These are phyloP conservation scores for Petrolisthes cinctipes DNA, from an alignment of 2,888 invertebrate genomes.

Conservation along the genomic window DNA sequence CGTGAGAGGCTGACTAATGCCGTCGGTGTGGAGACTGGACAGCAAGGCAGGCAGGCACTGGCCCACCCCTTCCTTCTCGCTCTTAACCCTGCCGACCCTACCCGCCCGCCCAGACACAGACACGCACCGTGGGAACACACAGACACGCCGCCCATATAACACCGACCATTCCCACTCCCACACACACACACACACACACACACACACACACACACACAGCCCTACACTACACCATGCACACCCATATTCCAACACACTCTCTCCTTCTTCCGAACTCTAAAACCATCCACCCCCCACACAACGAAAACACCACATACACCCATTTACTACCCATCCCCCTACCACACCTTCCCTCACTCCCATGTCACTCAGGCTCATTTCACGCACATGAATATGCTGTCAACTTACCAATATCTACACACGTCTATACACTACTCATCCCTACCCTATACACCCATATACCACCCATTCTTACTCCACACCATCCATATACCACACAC, in stretches of 20 bases:
- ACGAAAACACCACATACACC: not conserved
- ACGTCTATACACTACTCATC: not conserved
- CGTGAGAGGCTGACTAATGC: constrained; percentile 31
- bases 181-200: not conserved
- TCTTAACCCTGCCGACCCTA: constrained; percentile 7
- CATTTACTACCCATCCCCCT: not conserved
- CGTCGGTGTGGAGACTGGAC: not conserved
- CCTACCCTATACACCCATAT: not conserved
- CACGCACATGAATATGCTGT: not conserved
- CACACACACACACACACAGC: not conserved
- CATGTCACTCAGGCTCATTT: not conserved
- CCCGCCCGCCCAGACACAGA: constrained; percentile 11
- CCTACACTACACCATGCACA: not conserved
- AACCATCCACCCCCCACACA: not conserved
- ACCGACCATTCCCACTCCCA: not conserved
- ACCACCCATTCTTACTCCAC: not conserved
- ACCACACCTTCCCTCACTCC: not conserved
- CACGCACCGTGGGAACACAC: constrained; percentile 37
- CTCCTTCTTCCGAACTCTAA: not conserved
- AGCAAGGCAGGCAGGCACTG: constrained; percentile 1
- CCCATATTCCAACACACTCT: not conserved
- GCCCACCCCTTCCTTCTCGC: not conserved
- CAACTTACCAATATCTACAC: not conserved
- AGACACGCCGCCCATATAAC: constrained; percentile 1
- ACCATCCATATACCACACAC: not conserved